Percentiles rank a stretch among this genome's conserved stretches.
Evolutionary conservation across 2,113 vertebrate genomes (phyloP).

Genomic region (Phodopus roborovskii): DNA sequence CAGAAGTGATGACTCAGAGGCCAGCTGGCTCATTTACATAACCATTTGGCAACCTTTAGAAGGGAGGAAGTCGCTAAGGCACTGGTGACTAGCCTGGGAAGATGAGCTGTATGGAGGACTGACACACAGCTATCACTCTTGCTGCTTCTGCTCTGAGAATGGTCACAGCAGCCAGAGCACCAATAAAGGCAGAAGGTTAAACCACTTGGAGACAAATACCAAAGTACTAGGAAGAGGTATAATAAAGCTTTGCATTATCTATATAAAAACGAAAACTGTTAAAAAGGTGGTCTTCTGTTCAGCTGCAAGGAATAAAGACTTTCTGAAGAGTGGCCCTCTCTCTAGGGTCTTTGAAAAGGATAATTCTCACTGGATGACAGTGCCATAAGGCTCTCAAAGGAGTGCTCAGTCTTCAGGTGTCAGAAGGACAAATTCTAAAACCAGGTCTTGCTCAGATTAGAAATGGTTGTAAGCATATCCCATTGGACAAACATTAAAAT

Average conservation of each 20-base stretch:
- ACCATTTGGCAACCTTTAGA: slow-evolving; percentile 60
- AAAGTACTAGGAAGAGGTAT: background rate
- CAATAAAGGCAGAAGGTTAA: background rate
- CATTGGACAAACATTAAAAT: background rate
- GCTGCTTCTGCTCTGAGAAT: slow-evolving; percentile 11
- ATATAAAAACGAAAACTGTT: background rate
- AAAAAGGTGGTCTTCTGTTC: slow-evolving; percentile 3
- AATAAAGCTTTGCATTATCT: background rate
- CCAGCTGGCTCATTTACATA: slow-evolving; percentile 68
- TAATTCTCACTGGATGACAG: background rate
- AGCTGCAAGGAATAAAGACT: background rate
- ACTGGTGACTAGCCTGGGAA: background rate
- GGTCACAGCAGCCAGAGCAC: background rate
- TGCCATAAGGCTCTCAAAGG: background rate
- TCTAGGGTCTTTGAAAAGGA: background rate
- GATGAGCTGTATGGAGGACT: background rate
- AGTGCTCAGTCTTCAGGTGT: background rate
- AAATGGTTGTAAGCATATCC: background rate
- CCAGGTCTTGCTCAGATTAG: background rate
- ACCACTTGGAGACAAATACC: background rate
- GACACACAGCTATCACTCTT: background rate
- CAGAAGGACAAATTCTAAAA: background rate
- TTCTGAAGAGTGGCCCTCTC: background rate
- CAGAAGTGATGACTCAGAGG: slow-evolving; percentile 57
- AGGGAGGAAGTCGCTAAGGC: slow-evolving; percentile 2